phyloP scores from a whole-genome alignment of 2,797 vertebrate genomes.

The Scolopax bukidnonensis region DNA sequence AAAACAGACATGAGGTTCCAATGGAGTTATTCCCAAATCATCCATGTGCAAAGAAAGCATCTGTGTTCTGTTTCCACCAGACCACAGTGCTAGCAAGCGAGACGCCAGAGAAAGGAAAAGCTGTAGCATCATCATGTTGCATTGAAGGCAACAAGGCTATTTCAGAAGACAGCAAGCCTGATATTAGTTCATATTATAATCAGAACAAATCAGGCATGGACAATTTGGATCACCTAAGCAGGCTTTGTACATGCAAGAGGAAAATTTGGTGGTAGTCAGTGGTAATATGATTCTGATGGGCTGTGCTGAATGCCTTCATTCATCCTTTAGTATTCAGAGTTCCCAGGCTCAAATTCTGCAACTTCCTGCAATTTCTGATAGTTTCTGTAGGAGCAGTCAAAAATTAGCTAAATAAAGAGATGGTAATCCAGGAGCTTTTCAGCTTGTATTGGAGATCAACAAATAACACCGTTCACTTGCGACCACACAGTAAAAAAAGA shows the following conservation, averaged over 20 bases:
- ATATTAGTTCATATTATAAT: conserved; percentile 36
- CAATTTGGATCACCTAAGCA: conserved; percentile 56
- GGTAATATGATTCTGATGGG: not conserved
- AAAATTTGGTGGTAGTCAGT: conserved; percentile 42
- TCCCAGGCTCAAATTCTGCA: conserved; percentile 1
- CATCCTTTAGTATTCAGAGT: not conserved
- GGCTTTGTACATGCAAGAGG: not conserved
- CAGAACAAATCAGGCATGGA: conserved; percentile 42
- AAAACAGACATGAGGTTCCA: conserved; percentile 47
- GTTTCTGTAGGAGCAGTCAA: conserved; percentile 31
- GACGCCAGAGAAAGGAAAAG: not conserved
- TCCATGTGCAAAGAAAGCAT: conserved; percentile 68
- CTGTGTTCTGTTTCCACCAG: conserved; percentile 58
- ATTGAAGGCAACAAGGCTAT: conserved; percentile 34
- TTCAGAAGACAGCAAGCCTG: conserved; percentile 44
- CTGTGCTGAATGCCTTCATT: not conserved
- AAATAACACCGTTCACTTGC: not conserved
- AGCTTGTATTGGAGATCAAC: not conserved
- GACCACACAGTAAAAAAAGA: not conserved
- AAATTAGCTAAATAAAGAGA: conserved; percentile 27
- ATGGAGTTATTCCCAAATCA: conserved; percentile 60
- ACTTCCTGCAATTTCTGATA: conserved; percentile 1
- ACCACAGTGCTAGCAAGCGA: not conserved
- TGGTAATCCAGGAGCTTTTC: not conserved
- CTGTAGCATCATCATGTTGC: not conserved